Base-by-base conservation (phyloP, 2,888 invertebrate species). In the Lithosia quadra region DNA sequence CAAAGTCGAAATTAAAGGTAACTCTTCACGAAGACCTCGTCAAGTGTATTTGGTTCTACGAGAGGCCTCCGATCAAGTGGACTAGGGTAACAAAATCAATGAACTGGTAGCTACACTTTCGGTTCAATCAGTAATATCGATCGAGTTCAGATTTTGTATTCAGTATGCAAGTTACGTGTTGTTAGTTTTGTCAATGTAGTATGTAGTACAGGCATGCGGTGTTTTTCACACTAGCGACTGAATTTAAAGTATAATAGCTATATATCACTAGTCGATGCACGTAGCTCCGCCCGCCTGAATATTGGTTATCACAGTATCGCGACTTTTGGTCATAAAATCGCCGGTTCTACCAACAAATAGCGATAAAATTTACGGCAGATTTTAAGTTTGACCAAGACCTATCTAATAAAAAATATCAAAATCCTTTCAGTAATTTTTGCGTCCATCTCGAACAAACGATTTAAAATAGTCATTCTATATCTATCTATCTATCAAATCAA, bases 111-210 rank as follows among this genome's bases (percentile, higher is more conserved):
- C 62, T 56, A 60, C 56, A 49, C 66, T 67, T 65, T 72, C 69
- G 74, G 78, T 81, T 78, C 81, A 78, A 79, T 81, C 77, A 71
- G 49, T 3, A 7, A 28, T 69, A 80, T 80, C 79, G 81, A 80
- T 77, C 72, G 68, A n/a, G 71, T 63, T 72, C 65, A 72, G 73
- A 68, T 72, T n/a, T 73, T 68, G 65, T 70, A 80, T 78, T 68
- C 58, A 58, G 71, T 73, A 69, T 78, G 76, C 76, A 79, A 57
- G 13, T 36, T 28, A 28, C 74, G 67, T 57, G 74, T 55, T 1
- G 55, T 53, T 53, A 57, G 34, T 68, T 43, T 11, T 18, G 67
- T 65, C 63, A 67, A 77, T 75, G 67, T 49, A 69, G 58, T 66
- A 77, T 75, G 67, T 49, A 69, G 58, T 66, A 59, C 11, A n/a